Conservation (phyloP, 1,140 invertebrate genomes). For the Drosophila athabasca region DNA sequence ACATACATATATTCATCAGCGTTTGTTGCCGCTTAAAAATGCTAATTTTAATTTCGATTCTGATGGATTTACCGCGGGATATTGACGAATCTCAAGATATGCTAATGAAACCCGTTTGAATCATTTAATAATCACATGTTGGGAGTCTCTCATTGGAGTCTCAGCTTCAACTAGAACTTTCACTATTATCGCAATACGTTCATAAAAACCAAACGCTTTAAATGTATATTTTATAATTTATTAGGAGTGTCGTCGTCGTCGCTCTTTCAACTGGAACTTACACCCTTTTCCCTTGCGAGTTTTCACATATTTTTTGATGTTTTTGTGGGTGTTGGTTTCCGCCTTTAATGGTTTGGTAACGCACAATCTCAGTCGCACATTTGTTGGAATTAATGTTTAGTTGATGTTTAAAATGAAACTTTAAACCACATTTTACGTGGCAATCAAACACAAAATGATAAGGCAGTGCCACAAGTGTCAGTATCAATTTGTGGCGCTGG, state of each 20-base stretch:
- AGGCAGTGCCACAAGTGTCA: slow-evolving; percentile 48
- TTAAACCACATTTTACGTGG: slow-evolving; percentile 43
- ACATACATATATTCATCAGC: slow-evolving; percentile 32
- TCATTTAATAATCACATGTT: not conserved
- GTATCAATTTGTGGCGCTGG: slow-evolving; percentile 40
- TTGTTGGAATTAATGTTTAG: slow-evolving; percentile 18
- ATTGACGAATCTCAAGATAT: not conserved
- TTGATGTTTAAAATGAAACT: slow-evolving; percentile 21
- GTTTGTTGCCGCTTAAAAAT: slow-evolving; percentile 47
- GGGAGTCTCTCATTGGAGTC: too few relatives aligned
- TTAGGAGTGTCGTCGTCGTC: not conserved
- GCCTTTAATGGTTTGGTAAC: slow-evolving; percentile 5
- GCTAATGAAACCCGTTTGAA: not conserved
- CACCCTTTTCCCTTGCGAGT: slow-evolving; percentile 55
- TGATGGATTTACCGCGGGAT: slow-evolving; percentile 23
- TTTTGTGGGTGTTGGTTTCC: slow-evolving; percentile 24
- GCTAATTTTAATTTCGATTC: slow-evolving; percentile 35
- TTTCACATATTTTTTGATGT: slow-evolving; percentile 68
- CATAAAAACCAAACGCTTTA: not conserved
- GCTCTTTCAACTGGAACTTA: slow-evolving; percentile 44
- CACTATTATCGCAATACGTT: too few relatives aligned
- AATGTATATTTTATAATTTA: not conserved
- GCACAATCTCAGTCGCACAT: slow-evolving; percentile 44
- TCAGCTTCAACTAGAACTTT: too few relatives aligned
- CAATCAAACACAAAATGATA: slow-evolving; percentile 5